Evolutionary conservation across 2,113 vertebrate species (phyloP).

Genomic region (Neolamprologus modestus): DNA sequence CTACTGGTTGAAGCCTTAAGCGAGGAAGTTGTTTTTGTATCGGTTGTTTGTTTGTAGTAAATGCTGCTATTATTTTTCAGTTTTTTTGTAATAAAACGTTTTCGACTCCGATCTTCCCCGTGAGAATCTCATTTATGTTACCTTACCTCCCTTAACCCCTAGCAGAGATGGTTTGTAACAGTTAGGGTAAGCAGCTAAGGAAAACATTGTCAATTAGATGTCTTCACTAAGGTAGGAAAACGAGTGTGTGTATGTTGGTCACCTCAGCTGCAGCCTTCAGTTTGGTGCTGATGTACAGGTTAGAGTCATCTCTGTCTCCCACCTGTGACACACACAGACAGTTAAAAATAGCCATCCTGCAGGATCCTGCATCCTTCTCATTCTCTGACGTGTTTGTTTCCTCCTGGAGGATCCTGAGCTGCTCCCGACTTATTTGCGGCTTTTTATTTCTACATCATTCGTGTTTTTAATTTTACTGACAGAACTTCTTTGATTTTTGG

Average conservation of each 20-base stretch:
- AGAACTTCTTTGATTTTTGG: neutral
- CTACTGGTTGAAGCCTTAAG: neutral
- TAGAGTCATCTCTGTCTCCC: conserved; percentile 90
- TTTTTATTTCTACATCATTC: neutral
- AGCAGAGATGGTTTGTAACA: neutral
- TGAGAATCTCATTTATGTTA: neutral
- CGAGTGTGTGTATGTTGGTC: neutral
- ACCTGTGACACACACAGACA: conserved; percentile 72
- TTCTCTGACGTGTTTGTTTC: neutral
- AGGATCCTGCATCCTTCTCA: neutral
- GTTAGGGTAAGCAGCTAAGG: neutral
- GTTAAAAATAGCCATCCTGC: neutral
- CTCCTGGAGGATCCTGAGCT: neutral
- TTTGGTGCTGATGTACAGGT: conserved; percentile 94
- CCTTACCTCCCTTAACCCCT: neutral
- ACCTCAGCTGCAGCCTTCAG: conserved; percentile 94
- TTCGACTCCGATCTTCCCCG: neutral
- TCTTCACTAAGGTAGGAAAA: neutral
- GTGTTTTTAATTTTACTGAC: neutral
- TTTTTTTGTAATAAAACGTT: neutral
- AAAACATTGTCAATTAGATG: neutral
- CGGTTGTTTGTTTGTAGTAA: neutral
- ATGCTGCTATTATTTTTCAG: neutral
- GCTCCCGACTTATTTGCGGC: neutral
- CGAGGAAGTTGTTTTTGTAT: neutral